Percentiles rank a stretch among this genome's conserved stretches.
These are phyloP conservation scores for Sipunculus nudus DNA, from an alignment of 2,888 invertebrate genomes.

Conservation along the genomic window DNA sequence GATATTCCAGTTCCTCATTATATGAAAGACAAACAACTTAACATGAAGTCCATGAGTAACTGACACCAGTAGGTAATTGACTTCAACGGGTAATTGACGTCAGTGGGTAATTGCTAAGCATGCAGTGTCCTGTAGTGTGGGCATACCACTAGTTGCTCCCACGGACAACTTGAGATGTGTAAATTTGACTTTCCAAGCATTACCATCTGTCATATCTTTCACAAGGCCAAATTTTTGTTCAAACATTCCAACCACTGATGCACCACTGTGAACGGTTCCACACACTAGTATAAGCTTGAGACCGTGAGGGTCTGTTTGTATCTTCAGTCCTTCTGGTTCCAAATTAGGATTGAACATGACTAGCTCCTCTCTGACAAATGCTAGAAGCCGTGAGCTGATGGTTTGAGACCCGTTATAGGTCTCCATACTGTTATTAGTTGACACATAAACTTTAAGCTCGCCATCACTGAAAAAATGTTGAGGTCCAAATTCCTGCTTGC, in stretches of 20 bases:
- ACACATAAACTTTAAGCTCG: slow-evolving; percentile 38
- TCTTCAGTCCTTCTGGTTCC: slow-evolving; percentile 71
- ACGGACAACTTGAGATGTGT: slow-evolving; percentile 48
- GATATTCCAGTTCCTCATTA: too few species aligned
- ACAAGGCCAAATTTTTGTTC: slow-evolving; percentile 75
- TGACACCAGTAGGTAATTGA: too few species aligned
- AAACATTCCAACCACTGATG: slow-evolving; percentile 72
- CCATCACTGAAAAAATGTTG: slow-evolving; percentile 60
- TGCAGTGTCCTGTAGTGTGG: slow-evolving; percentile 10
- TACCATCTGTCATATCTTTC: slow-evolving; percentile 73
- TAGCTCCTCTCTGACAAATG: slow-evolving; percentile 46
- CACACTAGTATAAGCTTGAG: slow-evolving; percentile 73
- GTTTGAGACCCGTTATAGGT: slow-evolving; percentile 38
- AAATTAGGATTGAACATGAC: slow-evolving; percentile 73
- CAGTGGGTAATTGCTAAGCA: too few species aligned
- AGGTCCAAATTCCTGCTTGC: slow-evolving; percentile 50
- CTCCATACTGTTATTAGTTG: slow-evolving; percentile 33
- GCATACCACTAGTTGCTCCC: neutral
- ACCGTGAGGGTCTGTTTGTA: slow-evolving; percentile 73
- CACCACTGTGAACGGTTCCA: slow-evolving; percentile 73
- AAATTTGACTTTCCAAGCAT: slow-evolving; percentile 77
- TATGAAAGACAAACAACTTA: too few species aligned
- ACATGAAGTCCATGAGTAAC: too few species aligned
- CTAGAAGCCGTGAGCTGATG: slow-evolving; percentile 44
- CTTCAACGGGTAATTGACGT: too few species aligned